Conservation (phyloP, 2,113 vertebrate genomes). For the Paralichthys olivaceus region DNA sequence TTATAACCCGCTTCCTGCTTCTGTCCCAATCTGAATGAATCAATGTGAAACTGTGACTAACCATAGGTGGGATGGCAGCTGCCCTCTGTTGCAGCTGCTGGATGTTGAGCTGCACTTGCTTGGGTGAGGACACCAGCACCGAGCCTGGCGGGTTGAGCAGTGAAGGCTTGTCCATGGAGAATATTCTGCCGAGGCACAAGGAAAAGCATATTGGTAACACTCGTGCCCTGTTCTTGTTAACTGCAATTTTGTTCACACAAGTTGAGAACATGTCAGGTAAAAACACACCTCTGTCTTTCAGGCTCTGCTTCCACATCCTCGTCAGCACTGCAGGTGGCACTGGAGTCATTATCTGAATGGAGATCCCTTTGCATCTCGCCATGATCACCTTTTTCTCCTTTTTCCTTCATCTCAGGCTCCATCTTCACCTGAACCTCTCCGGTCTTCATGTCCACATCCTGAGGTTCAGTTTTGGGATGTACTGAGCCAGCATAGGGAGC, state of each 20-base stretch:
- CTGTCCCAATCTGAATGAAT: conserved; percentile 38
- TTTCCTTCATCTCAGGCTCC: conserved; percentile 91
- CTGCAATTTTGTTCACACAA: neutral
- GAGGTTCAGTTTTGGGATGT: conserved; percentile 88
- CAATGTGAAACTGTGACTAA: conserved; percentile 74
- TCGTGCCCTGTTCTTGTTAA: neutral
- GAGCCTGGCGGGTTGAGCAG: conserved; percentile 87
- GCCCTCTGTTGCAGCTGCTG: conserved; percentile 95
- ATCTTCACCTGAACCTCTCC: conserved; percentile 88
- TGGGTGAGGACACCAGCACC: conserved; percentile 89
- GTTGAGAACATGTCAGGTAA: neutral
- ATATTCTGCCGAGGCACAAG: conserved; percentile 81
- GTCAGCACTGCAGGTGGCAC: conserved; percentile 98
- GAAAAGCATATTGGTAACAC: conserved; percentile 23
- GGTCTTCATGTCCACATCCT: conserved; percentile 86
- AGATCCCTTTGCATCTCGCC: conserved; percentile 78
- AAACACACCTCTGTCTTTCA: conserved; percentile 87
- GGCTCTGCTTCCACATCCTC: conserved; percentile 95
- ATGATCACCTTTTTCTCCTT: conserved; percentile 83
- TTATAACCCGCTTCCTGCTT: conserved; percentile 17
- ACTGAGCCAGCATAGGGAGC: conserved; percentile 80
- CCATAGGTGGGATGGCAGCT: conserved; percentile 96
- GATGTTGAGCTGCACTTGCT: conserved; percentile 89
- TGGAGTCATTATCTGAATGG: conserved; percentile 96
- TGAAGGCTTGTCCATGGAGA: conserved; percentile 91